Evolutionary conservation across 1,140 invertebrate genomes (phyloP), one percentile per base, ranked within the genome.

Genomic region (Drosophila nannoptera): DNA sequence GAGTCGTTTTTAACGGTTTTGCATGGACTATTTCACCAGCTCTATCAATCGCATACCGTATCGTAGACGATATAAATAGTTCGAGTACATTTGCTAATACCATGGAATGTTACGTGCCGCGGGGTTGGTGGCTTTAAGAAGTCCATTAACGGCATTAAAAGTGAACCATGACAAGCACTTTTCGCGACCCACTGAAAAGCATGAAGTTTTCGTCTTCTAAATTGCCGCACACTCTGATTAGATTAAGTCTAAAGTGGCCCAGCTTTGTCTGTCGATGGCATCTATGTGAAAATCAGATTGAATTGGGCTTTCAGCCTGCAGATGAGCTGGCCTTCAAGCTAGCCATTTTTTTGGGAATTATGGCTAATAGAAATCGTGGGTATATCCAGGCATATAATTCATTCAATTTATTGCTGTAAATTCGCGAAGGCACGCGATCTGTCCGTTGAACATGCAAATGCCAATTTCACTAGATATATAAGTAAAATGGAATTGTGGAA

Each of bases 1-100:
- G 81, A 76, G 80, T 83, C 80, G 80, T 80, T 80, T 75, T 63
- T 54, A 61, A 49, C 58, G 8, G 14, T 68, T 8, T 59, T 58
- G 31, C 53, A 59, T 56, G 53, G 6, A 48, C 35, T 64, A 78
- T 83, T 82, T 82, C 80, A 83, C 61, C 78, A 83, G 53, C 29
- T 7, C 33, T 54, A 69, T 49, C 22, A 62, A 68, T 84, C 76
- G 86, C 80, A 81, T 86, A 73, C 35, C 49, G 55, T 53, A 68
- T 62, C 40, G 52, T 22, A 22, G 31, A 46, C 45, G 35, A 70
- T 73, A 62, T 11, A 16, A 61, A 22, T 16, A 32, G n/a, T 53
- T 59, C 22, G 8, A 40, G 11, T 12, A n/a, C 48, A 16, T 49
- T 49, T 9, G 16, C 4, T 40, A 54, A 46, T 36, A 7, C 2